A percentile compares a stretch with the other conserved stretches of the same genome.
Evolutionary conservation across 2,113 vertebrate genomes (phyloP).

Genomic region (Ophthalmolycus amberensis): DNA sequence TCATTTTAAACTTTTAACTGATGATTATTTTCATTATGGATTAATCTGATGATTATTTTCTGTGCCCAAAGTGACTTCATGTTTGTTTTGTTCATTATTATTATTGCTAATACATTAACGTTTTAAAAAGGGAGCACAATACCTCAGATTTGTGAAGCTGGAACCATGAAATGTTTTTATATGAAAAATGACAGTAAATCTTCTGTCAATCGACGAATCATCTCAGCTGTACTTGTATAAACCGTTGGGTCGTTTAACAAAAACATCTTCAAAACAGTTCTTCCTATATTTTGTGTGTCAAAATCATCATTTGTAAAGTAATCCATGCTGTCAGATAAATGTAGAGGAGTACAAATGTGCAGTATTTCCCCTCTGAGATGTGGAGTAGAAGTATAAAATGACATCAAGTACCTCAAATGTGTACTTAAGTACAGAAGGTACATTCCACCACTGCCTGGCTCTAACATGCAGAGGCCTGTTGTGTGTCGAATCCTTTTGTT

Average conservation of each 20-base stretch:
- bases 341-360: background rate
- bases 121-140: background rate
- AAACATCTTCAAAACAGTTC: background rate
- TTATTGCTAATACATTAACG: too few species aligned
- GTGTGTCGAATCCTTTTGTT: background rate
- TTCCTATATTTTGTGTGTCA: background rate
- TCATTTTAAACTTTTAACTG: background rate
- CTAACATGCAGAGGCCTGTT: background rate
- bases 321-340: background rate
- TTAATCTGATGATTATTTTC: background rate
- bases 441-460: background rate
- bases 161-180: background rate
- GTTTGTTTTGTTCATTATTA: background rate
- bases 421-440: background rate
- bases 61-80: background rate
- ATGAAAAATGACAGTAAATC: background rate
- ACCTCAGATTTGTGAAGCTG: background rate
- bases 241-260: background rate
- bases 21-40: background rate
- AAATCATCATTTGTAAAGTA: background rate
- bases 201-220: background rate
- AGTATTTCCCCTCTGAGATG: background rate
- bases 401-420: background rate
- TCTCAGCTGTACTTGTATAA: background rate
- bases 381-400: background rate